These are phyloP conservation scores for Calameuta pallipes DNA, from an alignment of 2,888 invertebrate species.

Conservation along the genomic window DNA sequence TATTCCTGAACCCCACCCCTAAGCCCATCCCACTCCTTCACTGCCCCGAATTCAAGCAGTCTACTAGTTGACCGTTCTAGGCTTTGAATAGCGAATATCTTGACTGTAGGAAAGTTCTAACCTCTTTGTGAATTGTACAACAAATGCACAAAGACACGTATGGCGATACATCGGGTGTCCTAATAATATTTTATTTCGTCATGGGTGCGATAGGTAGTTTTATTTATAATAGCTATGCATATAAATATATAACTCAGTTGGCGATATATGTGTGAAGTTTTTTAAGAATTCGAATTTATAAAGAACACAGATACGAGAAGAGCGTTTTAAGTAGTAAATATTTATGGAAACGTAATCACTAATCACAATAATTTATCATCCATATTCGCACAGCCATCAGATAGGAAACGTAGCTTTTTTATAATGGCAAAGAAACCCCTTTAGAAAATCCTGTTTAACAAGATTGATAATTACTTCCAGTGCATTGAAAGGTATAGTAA, in stretches of 20 bases:
- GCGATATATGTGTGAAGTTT: not conserved
- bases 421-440: not conserved
- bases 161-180: not conserved
- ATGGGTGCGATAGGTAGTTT: not conserved
- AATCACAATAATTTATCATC: not conserved
- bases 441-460: not conserved
- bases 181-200: not conserved
- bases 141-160: not conserved
- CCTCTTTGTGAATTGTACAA: not conserved
- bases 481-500: not conserved
- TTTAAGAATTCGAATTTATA: too few relatives aligned
- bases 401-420: not conserved
- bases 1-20: slow-evolving; percentile 18
- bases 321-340: not conserved
- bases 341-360: not conserved
- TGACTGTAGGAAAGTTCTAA: slow-evolving; percentile 18
- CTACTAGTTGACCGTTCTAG: slow-evolving; percentile 31
- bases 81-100: slow-evolving; percentile 33
- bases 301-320: not conserved
- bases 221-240: not conserved
- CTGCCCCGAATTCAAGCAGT: slow-evolving; percentile 21
- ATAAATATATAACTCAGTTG: not conserved
- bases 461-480: slow-evolving; percentile 6
- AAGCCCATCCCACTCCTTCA: slow-evolving; percentile 16
- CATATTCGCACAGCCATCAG: not conserved